Base-by-base conservation (phyloP, 2,888 invertebrate genomes). In the Aleiodes testaceus region DNA sequence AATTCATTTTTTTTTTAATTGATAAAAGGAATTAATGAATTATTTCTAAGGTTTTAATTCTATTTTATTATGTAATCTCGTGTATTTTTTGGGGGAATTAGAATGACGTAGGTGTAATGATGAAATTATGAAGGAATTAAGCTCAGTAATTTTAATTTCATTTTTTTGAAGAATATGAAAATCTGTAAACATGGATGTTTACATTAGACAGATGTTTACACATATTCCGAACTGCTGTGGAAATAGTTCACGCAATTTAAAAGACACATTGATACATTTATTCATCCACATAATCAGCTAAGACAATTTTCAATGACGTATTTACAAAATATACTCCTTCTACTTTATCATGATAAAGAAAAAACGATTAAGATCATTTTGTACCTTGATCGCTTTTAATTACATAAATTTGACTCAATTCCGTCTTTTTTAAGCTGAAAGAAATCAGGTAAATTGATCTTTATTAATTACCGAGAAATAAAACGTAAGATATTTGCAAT, bases 141-240 rank as follows among this genome's bases (percentile, higher is more conserved):
- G 2, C 36, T 36, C 36, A 36, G 36, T 36, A 36, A 36, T 36
- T 36, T 11, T 36, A 44, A 44, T 44, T 44, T 44, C 44, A 44
- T 14, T 45, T 45, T n/a, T 45, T 45, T 6, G n/a, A 45, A 6
- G 1, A 1, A 36, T 36, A 9, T 11, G 36, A 36, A 36, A 36
- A n/a, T 42, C 59, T 59, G 59, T 59, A 36, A 59, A 59, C 42
- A 59, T 42, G 16, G 7, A 16, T 59, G 59, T 59, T 36, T 36
- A 36, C 36, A 59, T 18, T 59, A 42, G 16, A 14, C 59, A 42
- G 36, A 36, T 59, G 59, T 59, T 59, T 36, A 42, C 18, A 42
- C 18, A 59, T 42, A 59, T 59, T 18, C 18, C 11, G 26, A 18
- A 59, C 14, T 18, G 59, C 36, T 59, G 59, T 59, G 14, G 59